Conservation (phyloP, 1,140 invertebrate species). For the Atta colombica region DNA sequence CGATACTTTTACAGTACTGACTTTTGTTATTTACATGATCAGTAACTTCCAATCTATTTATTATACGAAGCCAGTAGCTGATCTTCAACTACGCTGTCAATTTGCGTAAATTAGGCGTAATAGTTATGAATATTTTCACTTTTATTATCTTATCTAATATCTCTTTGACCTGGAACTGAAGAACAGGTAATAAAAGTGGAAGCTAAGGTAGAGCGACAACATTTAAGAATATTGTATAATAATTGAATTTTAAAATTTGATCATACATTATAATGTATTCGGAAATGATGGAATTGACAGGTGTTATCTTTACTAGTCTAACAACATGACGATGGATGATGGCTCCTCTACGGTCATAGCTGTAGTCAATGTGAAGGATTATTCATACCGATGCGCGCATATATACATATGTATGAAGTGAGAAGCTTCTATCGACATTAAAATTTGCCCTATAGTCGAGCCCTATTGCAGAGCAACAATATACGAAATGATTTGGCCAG, state of each 20-base stretch:
- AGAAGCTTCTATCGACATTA: constrained; percentile 47
- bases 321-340: constrained; percentile 51
- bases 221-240: background rate
- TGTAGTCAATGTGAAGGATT: constrained; percentile 51
- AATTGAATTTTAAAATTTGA: background rate
- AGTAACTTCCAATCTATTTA: no score
- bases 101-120: no score
- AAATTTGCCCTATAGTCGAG: constrained; percentile 33
- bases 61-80: no score
- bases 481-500: constrained; percentile 44
- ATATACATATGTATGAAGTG: constrained; percentile 58
- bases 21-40: no score
- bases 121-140: background rate
- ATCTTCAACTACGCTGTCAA: no score
- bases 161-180: background rate
- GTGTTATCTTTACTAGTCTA: constrained; percentile 41
- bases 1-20: no score
- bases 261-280: background rate
- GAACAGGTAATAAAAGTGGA: background rate
- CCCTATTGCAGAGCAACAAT: constrained; percentile 21
- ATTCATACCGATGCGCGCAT: constrained; percentile 57
- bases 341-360: constrained; percentile 40
- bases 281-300: background rate
- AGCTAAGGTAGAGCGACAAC: background rate
- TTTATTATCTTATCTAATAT: background rate